Evolutionary conservation across 2,113 vertebrate species (phyloP).

Genomic region (Austrofundulus limnaeus): DNA sequence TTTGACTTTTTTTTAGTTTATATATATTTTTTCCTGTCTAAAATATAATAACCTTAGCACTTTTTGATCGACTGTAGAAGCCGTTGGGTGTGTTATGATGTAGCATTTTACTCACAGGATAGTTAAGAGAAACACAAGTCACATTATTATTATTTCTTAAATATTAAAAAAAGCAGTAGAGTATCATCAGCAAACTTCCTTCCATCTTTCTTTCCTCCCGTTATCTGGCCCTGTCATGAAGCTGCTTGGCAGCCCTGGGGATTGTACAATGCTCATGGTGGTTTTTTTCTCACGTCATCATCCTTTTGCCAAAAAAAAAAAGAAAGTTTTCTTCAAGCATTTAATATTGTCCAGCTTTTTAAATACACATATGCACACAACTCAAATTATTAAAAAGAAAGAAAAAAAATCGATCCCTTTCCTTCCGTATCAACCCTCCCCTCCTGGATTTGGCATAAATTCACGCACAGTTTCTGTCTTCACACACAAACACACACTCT

Average conservation of each 20-base stretch:
- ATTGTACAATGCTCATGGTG: slow-evolving; percentile 82
- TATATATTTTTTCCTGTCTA: slow-evolving; percentile 23
- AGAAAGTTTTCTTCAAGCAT: slow-evolving; percentile 69
- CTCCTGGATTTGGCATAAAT: slow-evolving; percentile 76
- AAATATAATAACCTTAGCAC: slow-evolving; percentile 49
- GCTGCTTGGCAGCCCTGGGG: slow-evolving; percentile 75
- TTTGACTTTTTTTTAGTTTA: slow-evolving; percentile 50
- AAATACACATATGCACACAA: slow-evolving; percentile 55
- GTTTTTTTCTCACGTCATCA: slow-evolving; percentile 70
- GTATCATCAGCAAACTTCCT: slow-evolving; percentile 69
- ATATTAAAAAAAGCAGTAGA: slow-evolving; percentile 80
- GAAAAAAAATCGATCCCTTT: slow-evolving; percentile 67
- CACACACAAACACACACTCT: slow-evolving; percentile 10
- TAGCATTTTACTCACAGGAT: slow-evolving; percentile 77
- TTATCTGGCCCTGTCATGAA: slow-evolving; percentile 60
- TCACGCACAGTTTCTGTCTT: slow-evolving; percentile 4
- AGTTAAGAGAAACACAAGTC: slow-evolving; percentile 71
- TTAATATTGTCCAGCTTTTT: slow-evolving; percentile 78
- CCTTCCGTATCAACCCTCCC: slow-evolving; percentile 60
- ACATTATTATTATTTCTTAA: slow-evolving; percentile 68
- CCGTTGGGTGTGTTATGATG: slow-evolving; percentile 60
- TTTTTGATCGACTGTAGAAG: slow-evolving; percentile 77
- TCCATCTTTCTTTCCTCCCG: slow-evolving; percentile 32
- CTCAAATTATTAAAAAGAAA: slow-evolving; percentile 33
- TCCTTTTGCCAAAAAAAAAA: slow-evolving; percentile 59